These are phyloP conservation scores for Gastrophysa polygoni DNA, from an alignment of 2,888 invertebrate genomes.

Conservation along the genomic window DNA sequence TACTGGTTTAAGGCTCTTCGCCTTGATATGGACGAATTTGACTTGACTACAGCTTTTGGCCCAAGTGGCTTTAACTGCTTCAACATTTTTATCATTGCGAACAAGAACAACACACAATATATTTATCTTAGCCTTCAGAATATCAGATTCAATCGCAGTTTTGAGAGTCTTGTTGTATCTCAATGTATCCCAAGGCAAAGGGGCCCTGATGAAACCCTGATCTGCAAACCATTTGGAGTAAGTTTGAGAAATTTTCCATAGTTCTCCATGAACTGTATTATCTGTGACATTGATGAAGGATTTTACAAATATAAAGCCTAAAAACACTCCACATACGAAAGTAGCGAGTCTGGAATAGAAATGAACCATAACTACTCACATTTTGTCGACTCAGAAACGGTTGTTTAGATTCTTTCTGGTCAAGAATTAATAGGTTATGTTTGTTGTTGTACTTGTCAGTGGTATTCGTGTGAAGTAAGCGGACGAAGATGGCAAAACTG, in stretches of 20 bases:
- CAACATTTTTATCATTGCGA: conserved; percentile 54
- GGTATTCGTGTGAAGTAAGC: no score
- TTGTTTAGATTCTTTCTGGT: no score
- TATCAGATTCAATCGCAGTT: conserved; percentile 46
- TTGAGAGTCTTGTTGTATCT: conserved; percentile 43
- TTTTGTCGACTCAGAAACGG: no score
- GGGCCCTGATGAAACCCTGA: conserved; percentile 31
- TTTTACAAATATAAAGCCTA: conserved; percentile 41
- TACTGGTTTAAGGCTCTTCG: conserved; percentile 40
- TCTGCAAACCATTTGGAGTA: conserved; percentile 45
- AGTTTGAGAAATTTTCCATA: conserved; percentile 1
- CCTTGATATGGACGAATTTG: conserved; percentile 39
- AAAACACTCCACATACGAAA: conserved; percentile 40
- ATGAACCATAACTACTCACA: conserved; percentile 38
- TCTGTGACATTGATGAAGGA: conserved; percentile 18
- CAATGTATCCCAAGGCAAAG: conserved; percentile 43
- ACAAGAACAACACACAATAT: conserved; percentile 61
- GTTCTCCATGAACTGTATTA: conserved; percentile 16
- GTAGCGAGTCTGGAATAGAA: conserved; percentile 38
- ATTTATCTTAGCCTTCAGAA: conserved; percentile 51
- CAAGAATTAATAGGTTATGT: no score
- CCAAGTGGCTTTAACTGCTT: conserved; percentile 53
- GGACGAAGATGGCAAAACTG: no score
- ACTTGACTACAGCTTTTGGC: conserved; percentile 52
- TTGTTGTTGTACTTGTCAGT: no score